Evolutionary conservation across 2,113 vertebrate genomes (phyloP).

Genomic region (Serilophus lunatus): DNA sequence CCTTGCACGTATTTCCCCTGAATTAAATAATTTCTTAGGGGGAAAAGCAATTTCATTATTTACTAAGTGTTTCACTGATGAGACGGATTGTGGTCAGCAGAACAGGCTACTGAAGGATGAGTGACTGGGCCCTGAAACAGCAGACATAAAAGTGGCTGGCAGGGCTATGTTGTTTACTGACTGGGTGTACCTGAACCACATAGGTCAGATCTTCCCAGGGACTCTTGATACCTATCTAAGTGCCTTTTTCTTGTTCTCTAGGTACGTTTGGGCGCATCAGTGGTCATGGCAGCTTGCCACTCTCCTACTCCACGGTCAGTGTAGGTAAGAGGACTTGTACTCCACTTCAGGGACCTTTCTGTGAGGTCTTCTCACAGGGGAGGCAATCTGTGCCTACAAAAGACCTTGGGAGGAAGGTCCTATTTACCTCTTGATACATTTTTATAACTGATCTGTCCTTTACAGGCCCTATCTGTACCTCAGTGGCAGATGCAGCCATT

Average conservation of each 20-base stretch:
- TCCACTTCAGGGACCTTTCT: neutral
- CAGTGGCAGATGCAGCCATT: slow-evolving; percentile 64
- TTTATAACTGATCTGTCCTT: neutral
- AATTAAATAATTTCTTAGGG: neutral
- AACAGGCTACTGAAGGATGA: neutral
- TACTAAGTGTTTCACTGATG: neutral
- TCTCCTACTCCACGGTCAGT: slow-evolving; percentile 54
- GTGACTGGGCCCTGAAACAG: neutral
- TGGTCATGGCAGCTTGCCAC: slow-evolving; percentile 23
- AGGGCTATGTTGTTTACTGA: neutral
- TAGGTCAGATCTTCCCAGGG: neutral
- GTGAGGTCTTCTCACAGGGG: neutral
- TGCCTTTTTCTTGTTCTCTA: neutral
- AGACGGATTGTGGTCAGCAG: neutral
- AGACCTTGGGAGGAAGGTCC: neutral
- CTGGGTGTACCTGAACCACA: neutral
- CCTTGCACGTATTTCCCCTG: neutral
- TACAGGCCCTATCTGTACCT: slow-evolving; percentile 66
- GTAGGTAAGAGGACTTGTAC: slow-evolving; percentile 50
- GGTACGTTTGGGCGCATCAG: slow-evolving; percentile 69
- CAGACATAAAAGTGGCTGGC: neutral
- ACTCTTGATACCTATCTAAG: neutral
- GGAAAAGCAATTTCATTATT: neutral
- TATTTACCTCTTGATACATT: neutral
- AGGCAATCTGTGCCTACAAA: neutral